A percentile compares a stretch with the other conserved stretches of the same genome.
These are phyloP conservation scores for Lytechinus pictus DNA, from an alignment of 35 echinoderm and acorn worm genomes.

Conservation along the genomic window DNA sequence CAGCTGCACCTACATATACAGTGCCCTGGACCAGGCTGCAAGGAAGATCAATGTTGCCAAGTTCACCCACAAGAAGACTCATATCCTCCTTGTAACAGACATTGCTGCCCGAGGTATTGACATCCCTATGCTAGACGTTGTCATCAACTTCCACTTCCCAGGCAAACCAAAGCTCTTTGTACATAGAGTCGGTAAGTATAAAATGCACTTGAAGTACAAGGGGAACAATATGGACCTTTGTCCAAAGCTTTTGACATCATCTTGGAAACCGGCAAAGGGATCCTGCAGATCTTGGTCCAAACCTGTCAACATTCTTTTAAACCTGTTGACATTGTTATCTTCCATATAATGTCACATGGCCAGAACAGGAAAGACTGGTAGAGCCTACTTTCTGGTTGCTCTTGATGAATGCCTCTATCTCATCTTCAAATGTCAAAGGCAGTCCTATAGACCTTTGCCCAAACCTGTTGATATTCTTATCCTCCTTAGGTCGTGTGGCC, in stretches of 20 bases:
- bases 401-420: too few relatives aligned
- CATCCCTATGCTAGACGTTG: conserved; percentile 94
- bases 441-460: neutral
- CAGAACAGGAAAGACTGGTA: conserved; percentile 47
- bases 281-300: too few relatives aligned
- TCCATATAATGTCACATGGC: conserved; percentile 88
- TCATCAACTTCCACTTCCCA: conserved; percentile 96
- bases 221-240: too few relatives aligned
- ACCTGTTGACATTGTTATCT: neutral
- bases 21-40: conserved; percentile 82
- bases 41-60: conserved; percentile 98
- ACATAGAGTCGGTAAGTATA: conserved; percentile 92
- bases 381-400: too few relatives aligned
- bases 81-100: conserved; percentile 92
- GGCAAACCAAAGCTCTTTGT: conserved; percentile 95
- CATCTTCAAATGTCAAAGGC: too few relatives aligned
- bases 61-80: conserved; percentile 87
- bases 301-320: too few relatives aligned
- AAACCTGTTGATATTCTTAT: neutral
- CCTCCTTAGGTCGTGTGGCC: conserved; percentile 86
- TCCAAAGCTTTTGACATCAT: too few relatives aligned
- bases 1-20: conserved; percentile 89
- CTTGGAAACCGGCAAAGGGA: too few relatives aligned
- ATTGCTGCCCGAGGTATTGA: conserved; percentile 95
- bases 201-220: neutral